Percentiles rank a stretch among this genome's conserved stretches.
These are phyloP conservation scores for Neolamprologus ventralis DNA, from an alignment of 2,113 vertebrate species.

Conservation along the genomic window DNA sequence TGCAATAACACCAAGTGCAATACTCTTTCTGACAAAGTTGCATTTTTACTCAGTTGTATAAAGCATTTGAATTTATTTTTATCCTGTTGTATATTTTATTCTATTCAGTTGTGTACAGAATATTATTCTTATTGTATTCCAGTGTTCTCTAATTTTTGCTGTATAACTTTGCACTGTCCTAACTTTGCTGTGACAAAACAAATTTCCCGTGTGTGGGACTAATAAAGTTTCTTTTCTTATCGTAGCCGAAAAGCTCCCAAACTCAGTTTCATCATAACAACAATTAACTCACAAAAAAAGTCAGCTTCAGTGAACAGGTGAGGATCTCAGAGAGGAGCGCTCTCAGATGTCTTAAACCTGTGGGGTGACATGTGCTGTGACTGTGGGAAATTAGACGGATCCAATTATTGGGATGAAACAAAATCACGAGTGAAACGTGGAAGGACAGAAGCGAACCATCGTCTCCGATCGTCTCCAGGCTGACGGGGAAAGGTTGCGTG, in stretches of 20 bases:
- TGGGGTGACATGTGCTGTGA: accelerated
- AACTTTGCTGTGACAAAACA: background rate
- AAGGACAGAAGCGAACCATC: background rate
- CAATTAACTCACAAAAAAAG: background rate
- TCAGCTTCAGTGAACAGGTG: background rate
- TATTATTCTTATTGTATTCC: background rate
- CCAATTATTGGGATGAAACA: background rate
- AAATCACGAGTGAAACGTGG: background rate
- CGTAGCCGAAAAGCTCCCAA: background rate
- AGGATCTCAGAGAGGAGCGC: background rate
- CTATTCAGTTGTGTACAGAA: background rate
- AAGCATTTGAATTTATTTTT: background rate
- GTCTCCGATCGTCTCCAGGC: background rate
- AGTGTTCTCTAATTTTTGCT: background rate
- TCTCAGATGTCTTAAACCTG: background rate
- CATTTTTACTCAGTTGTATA: background rate
- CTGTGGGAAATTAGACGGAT: background rate
- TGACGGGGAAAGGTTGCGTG: background rate
- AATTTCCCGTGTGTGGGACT: accelerated
- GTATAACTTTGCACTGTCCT: background rate
- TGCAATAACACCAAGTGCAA: background rate
- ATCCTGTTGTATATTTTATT: background rate
- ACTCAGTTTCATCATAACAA: background rate
- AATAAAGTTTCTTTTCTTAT: background rate
- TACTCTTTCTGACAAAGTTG: accelerated